Evolutionary conservation across 2,113 vertebrate genomes (phyloP), one percentile per base, ranked within the genome.

Genomic region (Alligator sinensis): DNA sequence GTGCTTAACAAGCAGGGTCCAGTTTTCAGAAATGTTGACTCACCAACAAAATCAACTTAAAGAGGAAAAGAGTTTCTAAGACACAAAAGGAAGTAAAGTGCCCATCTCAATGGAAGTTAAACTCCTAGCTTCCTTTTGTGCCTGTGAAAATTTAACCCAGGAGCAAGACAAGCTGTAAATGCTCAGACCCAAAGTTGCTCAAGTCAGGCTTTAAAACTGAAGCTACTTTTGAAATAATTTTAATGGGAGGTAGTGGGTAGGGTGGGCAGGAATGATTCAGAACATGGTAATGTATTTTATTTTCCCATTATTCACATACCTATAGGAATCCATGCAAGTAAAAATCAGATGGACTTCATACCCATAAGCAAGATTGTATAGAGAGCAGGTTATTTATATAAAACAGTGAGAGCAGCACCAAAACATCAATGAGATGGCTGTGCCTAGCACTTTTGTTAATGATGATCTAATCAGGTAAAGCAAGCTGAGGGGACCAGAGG

Each of bases 1-100:
- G 70, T 2, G 21, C 21, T 80, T 84, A 0, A 0, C 75, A 1
- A 91, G 64, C 30, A 17, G 34, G 77, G 91, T 84, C 87, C 30
- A 34, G 62, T 25, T 84, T 55, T 47, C 30, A 16, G 30, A 61
- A 84, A 47, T 14, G 34, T 66, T 61, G 68, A 21, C 24, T 47
- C 28, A 83, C 58, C 66, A 28, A 21, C 80, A 68, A 28, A 30
- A 66, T 54, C 66, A 28, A 57, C 28, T 22, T 64, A 47, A 82
- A 64, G 24, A n/a, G 30, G 38, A 27, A 55, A 64, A 57, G 30
- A 38, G 57, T 57, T 12, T 28, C n/a, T 27, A 34, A 74, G 57
- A 57, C 57, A n/a, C 17, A 14, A 58, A 47, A 74, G 27, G 88
- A 84, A 0, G 0, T 47, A 34, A 72, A 91, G 57, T 0, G 2